These are phyloP conservation scores for Cordylochernes scorpioides DNA, from an alignment of 2,888 invertebrate genomes.

Conservation along the genomic window DNA sequence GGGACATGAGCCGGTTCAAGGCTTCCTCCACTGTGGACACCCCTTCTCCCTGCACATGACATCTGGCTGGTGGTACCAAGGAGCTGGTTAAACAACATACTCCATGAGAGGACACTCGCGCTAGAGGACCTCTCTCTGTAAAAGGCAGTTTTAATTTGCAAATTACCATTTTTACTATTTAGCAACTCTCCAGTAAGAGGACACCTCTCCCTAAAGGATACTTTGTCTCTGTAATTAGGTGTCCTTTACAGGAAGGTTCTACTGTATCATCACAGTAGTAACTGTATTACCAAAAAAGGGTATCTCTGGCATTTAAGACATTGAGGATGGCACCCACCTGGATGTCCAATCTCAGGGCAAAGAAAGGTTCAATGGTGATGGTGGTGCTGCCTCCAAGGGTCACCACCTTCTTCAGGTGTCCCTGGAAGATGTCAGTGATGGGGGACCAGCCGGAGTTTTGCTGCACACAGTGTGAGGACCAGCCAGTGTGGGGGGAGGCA, in stretches of 20 bases:
- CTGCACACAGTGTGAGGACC: too few relatives aligned
- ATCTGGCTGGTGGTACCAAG: too few relatives aligned
- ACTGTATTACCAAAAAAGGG: not conserved
- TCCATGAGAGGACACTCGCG: too few relatives aligned
- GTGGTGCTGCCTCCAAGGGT: slow-evolving; percentile 47
- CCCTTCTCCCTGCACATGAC: slow-evolving; percentile 22
- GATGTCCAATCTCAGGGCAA: slow-evolving; percentile 75
- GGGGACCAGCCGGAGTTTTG: too few relatives aligned
- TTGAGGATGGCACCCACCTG: slow-evolving; percentile 37
- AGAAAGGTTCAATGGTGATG: slow-evolving; percentile 81
- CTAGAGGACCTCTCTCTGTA: too few relatives aligned
- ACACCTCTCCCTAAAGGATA: too few relatives aligned
- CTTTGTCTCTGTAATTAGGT: too few relatives aligned
- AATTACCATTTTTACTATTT: slow-evolving; percentile 1
- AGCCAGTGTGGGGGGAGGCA: too few relatives aligned
- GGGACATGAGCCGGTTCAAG: slow-evolving; percentile 52
- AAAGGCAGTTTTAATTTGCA: not conserved
- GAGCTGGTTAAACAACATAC: slow-evolving; percentile 1
- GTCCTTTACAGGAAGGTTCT: too few relatives aligned
- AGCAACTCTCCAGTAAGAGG: too few relatives aligned
- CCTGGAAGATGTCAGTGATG: slow-evolving; percentile 72
- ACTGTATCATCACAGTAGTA: too few relatives aligned
- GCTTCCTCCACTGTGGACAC: slow-evolving; percentile 46
- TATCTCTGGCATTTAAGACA: not conserved
- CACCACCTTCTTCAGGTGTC: slow-evolving; percentile 57